Base-by-base conservation (phyloP, 2,888 invertebrate species). In the Drosophila prostipennis region DNA sequence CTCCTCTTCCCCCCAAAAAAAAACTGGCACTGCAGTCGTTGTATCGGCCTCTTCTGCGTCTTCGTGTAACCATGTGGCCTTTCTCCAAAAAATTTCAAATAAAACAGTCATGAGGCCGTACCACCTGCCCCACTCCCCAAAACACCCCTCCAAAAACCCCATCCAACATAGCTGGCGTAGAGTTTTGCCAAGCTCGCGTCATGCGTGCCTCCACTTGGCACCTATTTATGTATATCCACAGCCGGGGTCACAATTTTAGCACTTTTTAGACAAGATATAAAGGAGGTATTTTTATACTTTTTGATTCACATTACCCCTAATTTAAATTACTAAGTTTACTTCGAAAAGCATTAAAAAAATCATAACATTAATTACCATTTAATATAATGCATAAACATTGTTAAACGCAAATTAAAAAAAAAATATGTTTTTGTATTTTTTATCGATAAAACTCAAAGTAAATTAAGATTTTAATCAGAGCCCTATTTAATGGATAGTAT, bases 131-230 rank as follows among this genome's bases (percentile, higher is more conserved):
- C 34, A 43, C 37, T 16, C 43, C 54, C 43, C 45, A 37, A n/a
- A 37, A n/a, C n/a, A 59, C 23, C 37, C 64, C 19, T 6, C 42
- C 42, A 19, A 42, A 19, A 32, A 36, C 14, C 10, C 53, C 58
- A 19, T 48, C 26, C 26, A 39, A 34, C 43, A 51, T 37, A 37
- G 55, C 37, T 19, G 68, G 34, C 64, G 60, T 60, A 68, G 79
- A 74, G 87, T 67, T 83, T 58, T 32, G 63, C 76, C 80, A 80
- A 77, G 72, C 81, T 72, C 86, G 82, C 82, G 79, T 79, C 88
- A 87, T 85, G 82, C 86, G 87, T 87, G 85, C 87, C 82, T 54
- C 56, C 65, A 82, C 81, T 87, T 82, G 82, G 86, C 87, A 87
- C 87, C 85, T 87, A 74, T 78, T 71, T 52, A 67, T 40, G 60